phyloP scores from a whole-genome alignment of 2,113 vertebrate species.

The Fregata magnificens region DNA sequence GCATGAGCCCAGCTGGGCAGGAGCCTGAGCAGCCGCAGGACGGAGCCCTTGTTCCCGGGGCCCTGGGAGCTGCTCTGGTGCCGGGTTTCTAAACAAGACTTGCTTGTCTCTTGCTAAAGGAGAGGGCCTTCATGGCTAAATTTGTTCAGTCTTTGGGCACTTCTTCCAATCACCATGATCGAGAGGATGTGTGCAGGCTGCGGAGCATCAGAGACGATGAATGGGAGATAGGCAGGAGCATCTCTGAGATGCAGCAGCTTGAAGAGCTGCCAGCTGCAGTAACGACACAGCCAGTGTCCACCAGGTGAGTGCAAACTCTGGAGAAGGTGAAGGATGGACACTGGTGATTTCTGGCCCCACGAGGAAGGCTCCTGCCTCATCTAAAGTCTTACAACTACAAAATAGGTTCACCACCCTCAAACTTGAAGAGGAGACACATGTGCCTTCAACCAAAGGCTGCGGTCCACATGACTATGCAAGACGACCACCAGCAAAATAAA shows the following conservation, averaged over 20 bases:
- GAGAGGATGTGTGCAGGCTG: background rate
- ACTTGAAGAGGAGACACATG: background rate
- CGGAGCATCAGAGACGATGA: too few relatives aligned
- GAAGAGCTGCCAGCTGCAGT: background rate
- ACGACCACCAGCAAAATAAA: background rate
- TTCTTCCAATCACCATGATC: fast-evolving
- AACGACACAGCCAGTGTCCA: too few relatives aligned
- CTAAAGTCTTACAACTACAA: background rate
- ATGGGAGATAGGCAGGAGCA: fast-evolving
- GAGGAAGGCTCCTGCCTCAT: background rate
- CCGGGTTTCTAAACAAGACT: background rate
- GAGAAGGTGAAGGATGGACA: background rate
- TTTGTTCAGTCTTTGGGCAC: too few relatives aligned
- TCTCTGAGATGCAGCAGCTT: background rate
- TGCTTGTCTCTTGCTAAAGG: background rate
- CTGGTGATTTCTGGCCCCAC: background rate
- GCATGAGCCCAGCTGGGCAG: background rate
- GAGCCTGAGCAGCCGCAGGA: background rate
- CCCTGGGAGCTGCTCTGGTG: background rate
- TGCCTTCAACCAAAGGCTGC: background rate
- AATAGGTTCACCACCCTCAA: background rate
- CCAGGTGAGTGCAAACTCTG: background rate
- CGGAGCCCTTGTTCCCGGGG: background rate
- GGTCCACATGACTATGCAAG: background rate
- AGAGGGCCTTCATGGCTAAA: background rate